Conservation (phyloP, 2,113 vertebrate genomes). For the Terrapene triunguis region DNA sequence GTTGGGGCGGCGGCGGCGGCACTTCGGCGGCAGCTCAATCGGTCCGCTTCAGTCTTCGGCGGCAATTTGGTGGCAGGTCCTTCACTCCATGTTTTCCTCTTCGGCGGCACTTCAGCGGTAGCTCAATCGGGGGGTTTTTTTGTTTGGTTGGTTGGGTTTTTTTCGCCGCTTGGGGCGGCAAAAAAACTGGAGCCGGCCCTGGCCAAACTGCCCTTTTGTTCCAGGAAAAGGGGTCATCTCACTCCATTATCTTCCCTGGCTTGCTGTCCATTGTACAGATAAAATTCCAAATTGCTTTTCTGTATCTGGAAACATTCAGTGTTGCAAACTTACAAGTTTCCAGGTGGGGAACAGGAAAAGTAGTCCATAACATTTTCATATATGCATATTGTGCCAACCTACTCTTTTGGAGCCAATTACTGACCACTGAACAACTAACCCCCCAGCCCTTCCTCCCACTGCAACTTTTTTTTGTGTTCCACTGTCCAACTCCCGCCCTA, state of each 20-base stretch:
- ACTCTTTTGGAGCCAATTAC: background rate
- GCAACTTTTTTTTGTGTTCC: background rate
- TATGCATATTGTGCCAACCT: background rate
- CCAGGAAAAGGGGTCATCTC: background rate
- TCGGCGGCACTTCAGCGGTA: too few species aligned
- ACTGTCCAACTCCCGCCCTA: background rate
- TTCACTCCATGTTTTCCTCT: too few species aligned
- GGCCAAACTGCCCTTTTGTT: background rate
- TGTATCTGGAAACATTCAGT: background rate
- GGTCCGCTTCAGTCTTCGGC: too few species aligned
- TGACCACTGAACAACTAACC: background rate
- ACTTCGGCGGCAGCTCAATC: too few species aligned
- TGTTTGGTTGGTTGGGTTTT: too few species aligned
- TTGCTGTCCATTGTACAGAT: background rate
- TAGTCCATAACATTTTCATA: background rate
- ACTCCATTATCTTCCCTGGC: background rate
- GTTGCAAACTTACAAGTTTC: background rate
- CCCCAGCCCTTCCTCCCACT: too few species aligned
- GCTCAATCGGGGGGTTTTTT: too few species aligned
- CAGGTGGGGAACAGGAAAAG: background rate
- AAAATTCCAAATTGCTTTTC: background rate
- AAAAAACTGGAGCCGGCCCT: too few species aligned
- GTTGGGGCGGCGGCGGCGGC: too few species aligned
- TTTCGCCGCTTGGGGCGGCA: too few species aligned
- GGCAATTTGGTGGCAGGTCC: too few species aligned